Conservation (phyloP, 2,888 invertebrate species). For the Urechis unicinctus region DNA sequence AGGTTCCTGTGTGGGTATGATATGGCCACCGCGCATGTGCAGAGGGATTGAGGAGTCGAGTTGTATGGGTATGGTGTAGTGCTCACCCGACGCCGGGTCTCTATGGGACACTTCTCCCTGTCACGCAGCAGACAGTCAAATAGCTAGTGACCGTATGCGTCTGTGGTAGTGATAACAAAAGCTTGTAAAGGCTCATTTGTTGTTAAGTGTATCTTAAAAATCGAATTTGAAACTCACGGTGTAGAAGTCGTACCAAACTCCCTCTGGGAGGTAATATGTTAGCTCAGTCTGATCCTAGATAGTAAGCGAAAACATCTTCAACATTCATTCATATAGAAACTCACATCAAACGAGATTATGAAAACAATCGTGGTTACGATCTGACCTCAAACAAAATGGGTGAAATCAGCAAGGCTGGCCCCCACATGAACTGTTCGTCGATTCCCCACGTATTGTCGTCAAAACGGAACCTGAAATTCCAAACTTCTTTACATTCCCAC, state of each 20-base stretch:
- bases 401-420: slow-evolving; percentile 45
- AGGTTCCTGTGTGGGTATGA: slow-evolving; percentile 16
- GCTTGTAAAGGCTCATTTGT: too few species aligned
- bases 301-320: slow-evolving; percentile 7
- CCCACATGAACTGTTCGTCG: slow-evolving; percentile 48
- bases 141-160: too few species aligned
- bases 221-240: slow-evolving; percentile 23
- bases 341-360: background rate
- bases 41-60: slow-evolving; percentile 10
- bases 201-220: background rate
- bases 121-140: too few species aligned
- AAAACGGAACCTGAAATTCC: slow-evolving; percentile 32
- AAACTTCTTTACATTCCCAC: too few species aligned
- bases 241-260: slow-evolving; percentile 39
- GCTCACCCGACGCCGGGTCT: too few species aligned
- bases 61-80: background rate
- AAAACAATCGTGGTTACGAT: background rate
- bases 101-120: too few species aligned
- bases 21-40: slow-evolving; percentile 20
- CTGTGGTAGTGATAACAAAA: too few species aligned
- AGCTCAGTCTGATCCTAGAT: slow-evolving; percentile 25
- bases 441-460: slow-evolving; percentile 27
- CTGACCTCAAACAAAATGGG: slow-evolving; percentile 36
- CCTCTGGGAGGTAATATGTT: slow-evolving; percentile 27
- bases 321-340: background rate